Evolutionary conservation across 2,113 vertebrate species (phyloP), one percentile per base, ranked within the genome.

Genomic region (Thamnophis sirtalis): DNA sequence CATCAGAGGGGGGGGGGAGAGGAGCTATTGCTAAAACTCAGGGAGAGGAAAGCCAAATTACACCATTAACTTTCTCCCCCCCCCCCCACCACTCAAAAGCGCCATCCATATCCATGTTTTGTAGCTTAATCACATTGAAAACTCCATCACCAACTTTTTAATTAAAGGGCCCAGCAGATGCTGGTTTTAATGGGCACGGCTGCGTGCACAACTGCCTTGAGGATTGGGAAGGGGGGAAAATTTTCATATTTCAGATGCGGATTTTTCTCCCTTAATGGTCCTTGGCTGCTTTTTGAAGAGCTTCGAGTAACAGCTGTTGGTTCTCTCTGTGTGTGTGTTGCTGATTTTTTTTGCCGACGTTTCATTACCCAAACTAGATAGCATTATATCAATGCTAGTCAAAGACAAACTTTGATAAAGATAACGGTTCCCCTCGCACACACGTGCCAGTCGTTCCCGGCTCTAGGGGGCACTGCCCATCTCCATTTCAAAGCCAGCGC

Each of bases 181-280:
- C 93, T 85, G 3, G 88, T 95, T 89, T 33, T 95, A 96, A 96
- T 95, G 95, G 96, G 95, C 10, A 86, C 93, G 86, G 53, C 93
- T 94, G n/a, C n/a, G 94, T 93, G 93, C 94, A 94, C 95, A 15
- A 94, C 95, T 94, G 92, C 96, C 94, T 95, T 94, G 89, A 1
- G 93, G 94, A 94, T 94, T 94, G 54, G 19, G 21, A 22, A 11
- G 28, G 5, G 5, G 28, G 94, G n/a, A n/a, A n/a, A n/a, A n/a
- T n/a, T 96, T 95, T 95, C 94, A 95, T 85, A 94, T 96, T 96
- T 95, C 94, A 95, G 96, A 95, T 96, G 93, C 94, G 92, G 89
- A 92, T 92, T 95, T 96, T 94, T 95, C 96, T 68, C 94, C 96
- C 95, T 95, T 96, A 96, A 96, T 95, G 95, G 96, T 93, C 94